phyloP scores from a whole-genome alignment of 2,113 vertebrate genomes.

The pig (Sus scrofa) region T2T-Sscrofa CM000825.6:58608001-58608500 shows the following conservation, averaged over 20 bases:
- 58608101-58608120: neutral
- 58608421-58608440: constrained; percentile 98
- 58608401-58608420: constrained; percentile 98
- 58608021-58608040: neutral
- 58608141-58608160: neutral
- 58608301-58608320: rapidly evolving
- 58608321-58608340: neutral
- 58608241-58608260: neutral
- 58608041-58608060: rapidly evolving
- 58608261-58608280: neutral
- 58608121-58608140: neutral
- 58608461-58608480: constrained; percentile 99
- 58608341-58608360: neutral
- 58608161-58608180: rapidly evolving
- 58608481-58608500: constrained; percentile 96
- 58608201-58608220: neutral
- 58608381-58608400: constrained; percentile 98
- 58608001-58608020: neutral
- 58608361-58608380: constrained; percentile 92
- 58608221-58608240: too few species aligned
- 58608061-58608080: rapidly evolving
- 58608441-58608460: constrained; percentile 98
- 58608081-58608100: neutral
- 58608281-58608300: too few species aligned
- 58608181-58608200: neutral